Base-by-base conservation (phyloP, 1,140 invertebrate genomes). In the Eueides isabella region DNA sequence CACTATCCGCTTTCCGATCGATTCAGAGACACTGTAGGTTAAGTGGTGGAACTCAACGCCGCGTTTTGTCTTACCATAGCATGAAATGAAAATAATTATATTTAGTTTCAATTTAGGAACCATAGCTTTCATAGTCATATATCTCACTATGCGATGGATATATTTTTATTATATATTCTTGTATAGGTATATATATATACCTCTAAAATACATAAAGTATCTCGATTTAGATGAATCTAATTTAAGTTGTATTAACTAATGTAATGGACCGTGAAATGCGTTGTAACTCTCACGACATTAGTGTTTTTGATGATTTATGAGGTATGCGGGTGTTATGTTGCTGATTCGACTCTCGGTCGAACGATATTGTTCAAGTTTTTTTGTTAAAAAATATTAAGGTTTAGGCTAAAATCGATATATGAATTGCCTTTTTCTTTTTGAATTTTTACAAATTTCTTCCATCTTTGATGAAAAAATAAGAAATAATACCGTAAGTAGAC, bases 211-310 rank as follows among this genome's bases (percentile, higher is more conserved):
- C 48, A 19, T 55, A 55, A 2, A 26, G 7, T 23, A 55, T 55
- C 48, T 23, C 48, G 11, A 26, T 55, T 23, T 55, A 26, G 23
- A 55, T 12, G 74, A 70, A 71, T 35, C 61, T 77, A 75, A 83
- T 83, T 84, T 82, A 66, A 80, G 68, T 62, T 64, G 74, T 71
- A 89, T 89, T 89, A 89, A 78, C 80, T 64, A 31, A 31, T 31
- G 61, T 61, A 69, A 61, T 73, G 80, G 75, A 33, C 65, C 85
- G 87, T 87, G 84, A 86, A 89, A 89, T 89, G 83, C 76, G 75
- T 72, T 82, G 82, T 87, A 83, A 84, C 75, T 72, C 70, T 72
- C 68, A 71, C 72, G 77, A 82, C 80, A 84, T 86, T 88, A 86
- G 78, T 79, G 75, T 71, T 33, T 55, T 70, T 70, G 72, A 62